Percentiles rank a stretch among this genome's conserved stretches.
These are phyloP conservation scores for Bedellia somnulentella DNA, from an alignment of 2,888 invertebrate species.

Conservation along the genomic window DNA sequence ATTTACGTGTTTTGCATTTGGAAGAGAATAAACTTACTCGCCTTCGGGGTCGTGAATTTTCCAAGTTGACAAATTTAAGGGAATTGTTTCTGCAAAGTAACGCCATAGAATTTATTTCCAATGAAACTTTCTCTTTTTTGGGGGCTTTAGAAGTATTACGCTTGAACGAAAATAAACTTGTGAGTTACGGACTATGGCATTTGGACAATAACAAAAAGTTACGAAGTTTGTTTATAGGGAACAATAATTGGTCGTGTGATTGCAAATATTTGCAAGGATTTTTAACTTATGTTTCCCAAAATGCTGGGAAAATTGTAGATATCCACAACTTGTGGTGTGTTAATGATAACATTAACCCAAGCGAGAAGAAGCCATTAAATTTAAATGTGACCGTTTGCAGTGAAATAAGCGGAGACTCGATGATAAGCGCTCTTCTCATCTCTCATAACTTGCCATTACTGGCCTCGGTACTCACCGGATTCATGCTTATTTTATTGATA, in stretches of 20 bases:
- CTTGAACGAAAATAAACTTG: conserved; percentile 83
- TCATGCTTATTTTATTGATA: conserved; percentile 75
- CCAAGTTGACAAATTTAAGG: conserved; percentile 74
- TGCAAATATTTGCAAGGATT: conserved; percentile 87
- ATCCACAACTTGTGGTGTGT: conserved; percentile 75
- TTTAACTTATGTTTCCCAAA: conserved; percentile 78
- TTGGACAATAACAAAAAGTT: conserved; percentile 71
- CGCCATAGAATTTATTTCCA: conserved; percentile 75
- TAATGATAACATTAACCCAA: conserved; percentile 68
- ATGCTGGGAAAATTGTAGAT: conserved; percentile 76
- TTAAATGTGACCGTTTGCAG: conserved; percentile 84
- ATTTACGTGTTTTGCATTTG: conserved; percentile 78
- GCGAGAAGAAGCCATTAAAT: conserved; percentile 74
- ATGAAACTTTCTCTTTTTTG: conserved; percentile 77
- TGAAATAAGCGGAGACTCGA: conserved; percentile 78
- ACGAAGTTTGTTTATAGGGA: conserved; percentile 74
- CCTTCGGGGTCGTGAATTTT: conserved; percentile 82
- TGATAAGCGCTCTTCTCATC: conserved; percentile 79
- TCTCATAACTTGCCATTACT: conserved; percentile 82
- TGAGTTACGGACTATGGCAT: conserved; percentile 80
- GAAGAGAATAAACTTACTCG: conserved; percentile 82
- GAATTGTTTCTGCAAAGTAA: conserved; percentile 89
- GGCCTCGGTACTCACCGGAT: conserved; percentile 75
- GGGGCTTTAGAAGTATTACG: conserved; percentile 78
- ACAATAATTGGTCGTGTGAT: conserved; percentile 87